Base-by-base conservation (phyloP, 2,888 invertebrate genomes). In the Diloba caeruleocephala region DNA sequence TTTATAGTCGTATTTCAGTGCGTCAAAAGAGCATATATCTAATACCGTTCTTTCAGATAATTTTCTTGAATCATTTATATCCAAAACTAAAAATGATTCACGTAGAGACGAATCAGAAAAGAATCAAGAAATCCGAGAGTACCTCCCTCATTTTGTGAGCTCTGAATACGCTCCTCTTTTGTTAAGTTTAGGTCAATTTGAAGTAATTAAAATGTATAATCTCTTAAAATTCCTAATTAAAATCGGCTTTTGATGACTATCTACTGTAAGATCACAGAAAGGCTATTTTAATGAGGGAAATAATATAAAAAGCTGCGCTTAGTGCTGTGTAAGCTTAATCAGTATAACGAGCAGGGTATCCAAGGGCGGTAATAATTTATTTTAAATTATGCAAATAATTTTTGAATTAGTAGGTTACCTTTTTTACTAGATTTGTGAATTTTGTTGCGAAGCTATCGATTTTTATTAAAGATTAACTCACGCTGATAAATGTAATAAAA, bases 201-300 rank as follows among this genome's bases (percentile, higher is more conserved):
- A 36, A 6, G 42, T 48, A 17, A 42, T 37, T 51, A 46, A 42
- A 51, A 46, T 32, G 46, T 51, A 21, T 21, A 38, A 38, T 33
- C 56, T 43, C 42, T 34, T 57, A 32, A 51, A 69, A 58, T 53
- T 60, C 60, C 51, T 66, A 59, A 65, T 70, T 71, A 72, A 69
- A 71, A 71, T 57, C 63, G 52, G 57, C 58, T 73, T 63, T 62
- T 57, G 45, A 54, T 46, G 38, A 51, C 29, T 71, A 51, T 39
- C 57, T 37, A 25, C 50, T 19, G 44, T 57, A 25, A 46, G 46
- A 58, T 70, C 29, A 34, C 34, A 59, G 39, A 21, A 42, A 66
- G 44, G 46, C 52, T 63, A 39, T 60, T 56, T 53, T 66, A 68
- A 67, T 57, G 59, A 68, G 56, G 45, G 46, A 59, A 53, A 61